Evolutionary conservation across 2,888 invertebrate species (phyloP).

Genomic region (Pocota personata): DNA sequence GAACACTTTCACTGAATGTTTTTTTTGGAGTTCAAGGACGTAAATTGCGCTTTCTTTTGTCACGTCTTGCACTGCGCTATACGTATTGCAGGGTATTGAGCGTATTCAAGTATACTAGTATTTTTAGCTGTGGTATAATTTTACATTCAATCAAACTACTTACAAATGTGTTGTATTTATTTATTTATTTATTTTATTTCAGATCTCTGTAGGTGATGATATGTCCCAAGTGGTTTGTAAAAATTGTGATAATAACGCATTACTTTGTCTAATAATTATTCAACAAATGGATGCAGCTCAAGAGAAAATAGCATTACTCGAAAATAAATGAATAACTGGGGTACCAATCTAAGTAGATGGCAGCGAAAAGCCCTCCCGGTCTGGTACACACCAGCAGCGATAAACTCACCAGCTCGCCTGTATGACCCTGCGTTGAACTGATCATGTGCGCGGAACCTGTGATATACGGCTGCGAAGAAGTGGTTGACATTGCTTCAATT

Average conservation of each 20-base stretch:
- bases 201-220: conserved; percentile 69
- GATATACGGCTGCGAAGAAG: background rate
- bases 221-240: conserved; percentile 69
- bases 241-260: conserved; percentile 67
- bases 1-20: no score
- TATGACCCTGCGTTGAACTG: background rate
- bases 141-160: no score
- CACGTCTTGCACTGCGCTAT: no score
- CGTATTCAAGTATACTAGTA: no score
- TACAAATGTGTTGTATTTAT: no score
- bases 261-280: conserved; percentile 63
- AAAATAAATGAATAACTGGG: background rate
- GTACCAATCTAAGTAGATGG: background rate
- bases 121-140: no score
- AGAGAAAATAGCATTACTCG: conserved; percentile 1
- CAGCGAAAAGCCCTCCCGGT: background rate
- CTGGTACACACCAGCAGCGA: background rate
- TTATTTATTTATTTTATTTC: background rate
- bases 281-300: conserved; percentile 72
- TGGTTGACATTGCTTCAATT: background rate
- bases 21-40: no score
- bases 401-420: background rate
- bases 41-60: no score
- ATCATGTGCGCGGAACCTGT: background rate
- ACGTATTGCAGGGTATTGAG: no score